Conservation (phyloP, 2,888 invertebrate genomes). For the Ethmia dodecea region DNA sequence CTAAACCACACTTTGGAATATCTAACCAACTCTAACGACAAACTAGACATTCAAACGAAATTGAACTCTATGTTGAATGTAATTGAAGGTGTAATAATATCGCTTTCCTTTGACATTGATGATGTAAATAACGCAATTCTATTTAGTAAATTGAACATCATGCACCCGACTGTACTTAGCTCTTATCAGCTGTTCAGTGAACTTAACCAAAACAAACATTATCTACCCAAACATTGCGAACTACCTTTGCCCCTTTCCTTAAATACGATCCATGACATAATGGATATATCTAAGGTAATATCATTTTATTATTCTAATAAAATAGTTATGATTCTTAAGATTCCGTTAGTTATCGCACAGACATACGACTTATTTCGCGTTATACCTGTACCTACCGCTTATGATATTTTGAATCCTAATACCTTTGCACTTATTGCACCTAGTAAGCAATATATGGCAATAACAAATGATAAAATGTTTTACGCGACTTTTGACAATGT, state of each 20-base stretch:
- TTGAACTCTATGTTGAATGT: constrained; percentile 8
- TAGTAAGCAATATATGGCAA: constrained; percentile 10
- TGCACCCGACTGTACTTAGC: constrained; percentile 10
- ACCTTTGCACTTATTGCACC: constrained; percentile 11
- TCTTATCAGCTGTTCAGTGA: constrained; percentile 12
- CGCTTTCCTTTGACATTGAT: constrained; percentile 13
- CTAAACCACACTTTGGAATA: background rate
- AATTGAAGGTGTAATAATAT: constrained; percentile 8
- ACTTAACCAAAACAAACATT: constrained; percentile 8
- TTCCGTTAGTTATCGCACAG: constrained; percentile 2
- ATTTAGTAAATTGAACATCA: constrained; percentile 7
- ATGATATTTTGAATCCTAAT: too few relatives aligned
- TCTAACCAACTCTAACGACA: background rate
- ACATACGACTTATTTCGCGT: constrained; percentile 2
- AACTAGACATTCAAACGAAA: constrained; percentile 3
- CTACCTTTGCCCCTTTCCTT: constrained; percentile 11
- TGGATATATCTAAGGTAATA: constrained; percentile 8
- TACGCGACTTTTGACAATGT: constrained; percentile 10
- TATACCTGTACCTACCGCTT: constrained; percentile 8
- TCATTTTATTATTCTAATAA: constrained; percentile 8
- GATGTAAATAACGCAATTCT: constrained; percentile 4
- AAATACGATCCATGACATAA: constrained; percentile 8
- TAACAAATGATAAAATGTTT: constrained; percentile 11
- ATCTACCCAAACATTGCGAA: constrained; percentile 6
- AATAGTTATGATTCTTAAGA: constrained; percentile 9